Conservation (phyloP, 2,888 invertebrate genomes). For the Lithophane semibrunnea region DNA sequence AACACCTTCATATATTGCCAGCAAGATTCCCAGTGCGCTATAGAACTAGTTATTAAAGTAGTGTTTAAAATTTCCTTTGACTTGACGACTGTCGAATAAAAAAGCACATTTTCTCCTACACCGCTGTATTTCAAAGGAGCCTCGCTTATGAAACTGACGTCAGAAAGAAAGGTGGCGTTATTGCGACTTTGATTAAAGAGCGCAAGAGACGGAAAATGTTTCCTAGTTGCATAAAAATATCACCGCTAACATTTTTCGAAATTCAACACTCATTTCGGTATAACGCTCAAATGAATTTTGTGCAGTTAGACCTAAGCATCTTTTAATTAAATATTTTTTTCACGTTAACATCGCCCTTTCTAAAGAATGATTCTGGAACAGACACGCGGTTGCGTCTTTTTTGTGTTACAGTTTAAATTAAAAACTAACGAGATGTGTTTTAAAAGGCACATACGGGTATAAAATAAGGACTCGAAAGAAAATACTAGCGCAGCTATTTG, state of each 20-base stretch:
- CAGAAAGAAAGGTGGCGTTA: conserved; percentile 74
- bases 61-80: conserved; percentile 26
- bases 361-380: conserved; percentile 6
- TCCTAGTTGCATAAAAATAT: conserved; percentile 69
- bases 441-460: not conserved
- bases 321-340: conserved; percentile 56
- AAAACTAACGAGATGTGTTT: conserved; percentile 17
- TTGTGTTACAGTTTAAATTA: conserved; percentile 40
- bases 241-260: conserved; percentile 53
- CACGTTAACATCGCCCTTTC: conserved; percentile 14
- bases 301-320: conserved; percentile 7
- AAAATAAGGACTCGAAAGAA: not conserved
- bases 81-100: conserved; percentile 32
- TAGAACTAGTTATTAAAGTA: conserved; percentile 21
- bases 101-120: conserved; percentile 27
- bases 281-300: conserved; percentile 29
- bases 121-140: conserved; percentile 73
- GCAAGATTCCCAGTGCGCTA: not conserved
- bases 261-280: conserved; percentile 41
- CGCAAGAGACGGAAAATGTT: conserved; percentile 62
- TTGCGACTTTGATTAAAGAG: conserved; percentile 81
- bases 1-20: not conserved
- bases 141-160: conserved; percentile 75
- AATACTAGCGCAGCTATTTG: not conserved
- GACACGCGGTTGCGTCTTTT: conserved; percentile 2